Base-by-base conservation (phyloP, 2,113 vertebrate species). In the Brachyistius frenatus region DNA sequence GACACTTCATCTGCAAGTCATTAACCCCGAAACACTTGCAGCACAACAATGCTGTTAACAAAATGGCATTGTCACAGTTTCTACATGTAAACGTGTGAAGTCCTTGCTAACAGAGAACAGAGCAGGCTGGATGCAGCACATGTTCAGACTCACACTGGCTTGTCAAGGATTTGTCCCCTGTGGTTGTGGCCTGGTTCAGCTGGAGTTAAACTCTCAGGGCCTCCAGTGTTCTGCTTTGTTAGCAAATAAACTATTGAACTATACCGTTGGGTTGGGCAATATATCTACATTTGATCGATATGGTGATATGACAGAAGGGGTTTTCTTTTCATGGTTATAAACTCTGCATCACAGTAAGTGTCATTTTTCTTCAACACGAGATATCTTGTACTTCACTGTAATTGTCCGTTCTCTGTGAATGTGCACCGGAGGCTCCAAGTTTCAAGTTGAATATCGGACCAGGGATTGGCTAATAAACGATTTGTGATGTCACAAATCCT, bases 1-100 rank as follows among this genome's bases (percentile, higher is more conserved):
- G 64, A 58, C 66, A 7, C 78, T 15, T 76, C 93, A 92, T 88
- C 91, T 95, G 94, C 80, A 67, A 90, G 78, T 83, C 84, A 91
- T 95, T 93, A 93, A 86, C 85, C 88, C 81, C 55, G 41, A 80
- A 87, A 91, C 88, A 87, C 63, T 79, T 84, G 80, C 73, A 49
- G 63, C 80, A 88, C 85, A 90, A 87, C 87, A 89, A 86, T 86
- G 87, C 66, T 68, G 90, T 91, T 93, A 94, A 93, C 91, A 92
- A 87, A 73, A 87, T 67, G 75, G 73, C 64, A 74, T 75, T 85
- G 81, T 88, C 86, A 86, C 82, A 74, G 69, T 77, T 76, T 67
- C 52, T 60, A 10, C 37, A n/a, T 66, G 64, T 60, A 47, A 53
- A 90, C 53, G 89, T 85, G 86, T 88, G 73, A 87, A 87, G 78